Percentiles rank a stretch among this genome's conserved stretches.
Conservation (phyloP, 2,113 vertebrate species). For the Corynorhinus townsendii region DNA sequence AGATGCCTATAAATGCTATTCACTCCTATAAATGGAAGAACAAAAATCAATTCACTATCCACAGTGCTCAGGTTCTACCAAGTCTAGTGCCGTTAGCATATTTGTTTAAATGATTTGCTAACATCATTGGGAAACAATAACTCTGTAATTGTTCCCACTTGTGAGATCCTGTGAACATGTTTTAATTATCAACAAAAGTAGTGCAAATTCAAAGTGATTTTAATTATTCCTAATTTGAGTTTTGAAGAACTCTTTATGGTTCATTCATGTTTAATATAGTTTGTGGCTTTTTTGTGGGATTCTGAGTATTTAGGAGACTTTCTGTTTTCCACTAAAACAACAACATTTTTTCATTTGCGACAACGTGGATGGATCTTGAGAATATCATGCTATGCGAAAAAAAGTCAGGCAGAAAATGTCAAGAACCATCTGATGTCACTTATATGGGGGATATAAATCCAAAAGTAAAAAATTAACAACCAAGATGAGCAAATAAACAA, state of each 20-base stretch:
- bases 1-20: neutral
- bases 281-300: conserved; percentile 28
- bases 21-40: neutral
- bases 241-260: conserved; percentile 47
- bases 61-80: neutral
- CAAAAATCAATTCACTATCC: neutral
- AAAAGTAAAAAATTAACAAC: neutral
- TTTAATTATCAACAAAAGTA: conserved; percentile 60
- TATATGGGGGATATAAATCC: neutral
- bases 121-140: conserved; percentile 46
- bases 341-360: neutral
- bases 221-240: conserved; percentile 46
- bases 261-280: conserved; percentile 51
- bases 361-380: neutral
- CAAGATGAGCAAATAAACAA: neutral
- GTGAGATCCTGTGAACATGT: conserved; percentile 37
- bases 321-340: neutral
- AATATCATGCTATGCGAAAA: neutral
- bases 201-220: conserved; percentile 44
- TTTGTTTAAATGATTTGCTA: conserved; percentile 22
- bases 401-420: neutral
- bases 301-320: conserved; percentile 10
- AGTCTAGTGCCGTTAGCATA: neutral
- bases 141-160: conserved; percentile 53
- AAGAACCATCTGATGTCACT: neutral